Evolutionary conservation across 2,888 invertebrate species (phyloP).

Genomic region (Hemistola chrysoprasaria): DNA sequence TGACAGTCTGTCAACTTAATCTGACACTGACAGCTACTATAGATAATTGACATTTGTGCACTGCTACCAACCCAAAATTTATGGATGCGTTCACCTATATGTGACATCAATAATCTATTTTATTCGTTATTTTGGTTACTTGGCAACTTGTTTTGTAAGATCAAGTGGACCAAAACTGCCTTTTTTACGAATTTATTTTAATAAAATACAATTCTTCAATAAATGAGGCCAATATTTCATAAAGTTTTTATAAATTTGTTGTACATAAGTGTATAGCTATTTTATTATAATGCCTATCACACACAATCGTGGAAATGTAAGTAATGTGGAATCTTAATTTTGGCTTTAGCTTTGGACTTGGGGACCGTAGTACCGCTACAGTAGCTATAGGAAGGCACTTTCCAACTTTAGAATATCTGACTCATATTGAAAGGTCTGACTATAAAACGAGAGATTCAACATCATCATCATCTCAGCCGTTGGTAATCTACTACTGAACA

Average conservation of each 20-base stretch:
- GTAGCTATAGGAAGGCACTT: too few relatives aligned
- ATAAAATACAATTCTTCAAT: constrained; percentile 40
- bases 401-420: too few relatives aligned
- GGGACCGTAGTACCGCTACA: too few relatives aligned
- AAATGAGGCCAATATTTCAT: constrained; percentile 59
- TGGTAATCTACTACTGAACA: too few relatives aligned
- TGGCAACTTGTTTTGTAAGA: constrained; percentile 52
- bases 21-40: too few relatives aligned
- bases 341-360: too few relatives aligned
- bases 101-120: neutral
- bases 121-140: constrained; percentile 38
- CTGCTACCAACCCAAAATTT: constrained; percentile 13
- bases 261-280: constrained; percentile 28
- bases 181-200: constrained; percentile 70
- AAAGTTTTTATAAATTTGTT: constrained; percentile 40
- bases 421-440: too few relatives aligned
- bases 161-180: constrained; percentile 66
- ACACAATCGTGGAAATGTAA: constrained; percentile 74
- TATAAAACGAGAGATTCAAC: too few relatives aligned
- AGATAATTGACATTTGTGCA: constrained; percentile 12
- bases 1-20: too few relatives aligned
- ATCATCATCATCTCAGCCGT: too few relatives aligned
- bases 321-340: constrained; percentile 30
- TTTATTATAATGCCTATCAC: constrained; percentile 67
- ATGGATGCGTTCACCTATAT: constrained; percentile 9